phyloP scores from a whole-genome alignment of 2,888 invertebrate genomes.

The Cryptocephalus moraei region DNA sequence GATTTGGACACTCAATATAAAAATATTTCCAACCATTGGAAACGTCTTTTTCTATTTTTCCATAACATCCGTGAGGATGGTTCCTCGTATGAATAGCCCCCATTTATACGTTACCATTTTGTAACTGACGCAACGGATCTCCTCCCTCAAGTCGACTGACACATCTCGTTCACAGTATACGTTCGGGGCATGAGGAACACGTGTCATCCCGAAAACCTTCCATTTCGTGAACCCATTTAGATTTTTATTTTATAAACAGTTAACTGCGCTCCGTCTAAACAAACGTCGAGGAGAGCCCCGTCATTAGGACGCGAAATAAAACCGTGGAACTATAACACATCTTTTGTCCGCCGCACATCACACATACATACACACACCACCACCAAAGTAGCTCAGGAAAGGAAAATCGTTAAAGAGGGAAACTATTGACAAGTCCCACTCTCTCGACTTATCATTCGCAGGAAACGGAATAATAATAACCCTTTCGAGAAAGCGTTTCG shows the following conservation, averaged over 20 bases:
- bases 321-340: constrained; percentile 15
- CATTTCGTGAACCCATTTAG: constrained; percentile 13
- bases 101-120: neutral
- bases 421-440: neutral
- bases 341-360: constrained; percentile 17
- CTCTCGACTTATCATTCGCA: neutral
- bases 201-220: constrained; percentile 15
- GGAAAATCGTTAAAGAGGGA: neutral
- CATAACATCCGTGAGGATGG: no score
- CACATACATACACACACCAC: no score
- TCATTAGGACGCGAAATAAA: neutral
- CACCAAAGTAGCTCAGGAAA: neutral
- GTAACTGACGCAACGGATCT: neutral
- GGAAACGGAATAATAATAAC: neutral
- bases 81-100: no score
- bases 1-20: no score
- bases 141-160: constrained; percentile 12
- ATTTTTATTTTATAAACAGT: constrained; percentile 20
- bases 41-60: no score
- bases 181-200: constrained; percentile 9
- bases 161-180: constrained; percentile 19
- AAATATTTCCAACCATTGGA: no score
- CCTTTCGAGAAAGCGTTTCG: neutral
- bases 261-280: constrained; percentile 18
- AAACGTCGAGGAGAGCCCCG: constrained; percentile 1